Evolutionary conservation across 2,888 invertebrate genomes (phyloP).

Genomic region (Rhyacophila evoluta): DNA sequence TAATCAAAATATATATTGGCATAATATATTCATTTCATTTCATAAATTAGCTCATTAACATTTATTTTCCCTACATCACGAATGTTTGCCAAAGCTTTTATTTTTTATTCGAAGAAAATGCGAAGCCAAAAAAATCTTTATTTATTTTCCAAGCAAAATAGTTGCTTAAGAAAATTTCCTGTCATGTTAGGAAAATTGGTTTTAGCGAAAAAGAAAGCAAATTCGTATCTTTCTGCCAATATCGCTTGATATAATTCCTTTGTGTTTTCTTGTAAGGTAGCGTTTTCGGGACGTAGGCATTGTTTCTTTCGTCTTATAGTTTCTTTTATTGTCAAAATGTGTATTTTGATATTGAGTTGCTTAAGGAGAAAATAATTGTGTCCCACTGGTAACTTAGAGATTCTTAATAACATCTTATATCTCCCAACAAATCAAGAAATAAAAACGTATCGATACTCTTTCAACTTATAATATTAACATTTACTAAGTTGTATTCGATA

Average conservation of each 20-base stretch:
- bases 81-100: background rate
- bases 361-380: background rate
- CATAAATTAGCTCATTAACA: background rate
- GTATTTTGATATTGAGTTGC: background rate
- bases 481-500: background rate
- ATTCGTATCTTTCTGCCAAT: background rate
- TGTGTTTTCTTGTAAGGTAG: background rate
- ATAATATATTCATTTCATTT: background rate
- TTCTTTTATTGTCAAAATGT: background rate
- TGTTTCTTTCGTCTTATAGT: background rate
- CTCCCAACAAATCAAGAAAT: background rate
- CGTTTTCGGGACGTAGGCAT: background rate
- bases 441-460: background rate
- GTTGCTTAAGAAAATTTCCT: background rate
- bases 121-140: background rate
- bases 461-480: background rate
- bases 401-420: slow-evolving; percentile 3
- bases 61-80: background rate
- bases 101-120: background rate
- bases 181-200: background rate
- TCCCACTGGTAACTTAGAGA: background rate
- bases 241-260: background rate
- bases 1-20: background rate
- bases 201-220: background rate
- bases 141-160: background rate